Conservation (phyloP, 2,113 vertebrate genomes). For the Pedetes capensis region DNA sequence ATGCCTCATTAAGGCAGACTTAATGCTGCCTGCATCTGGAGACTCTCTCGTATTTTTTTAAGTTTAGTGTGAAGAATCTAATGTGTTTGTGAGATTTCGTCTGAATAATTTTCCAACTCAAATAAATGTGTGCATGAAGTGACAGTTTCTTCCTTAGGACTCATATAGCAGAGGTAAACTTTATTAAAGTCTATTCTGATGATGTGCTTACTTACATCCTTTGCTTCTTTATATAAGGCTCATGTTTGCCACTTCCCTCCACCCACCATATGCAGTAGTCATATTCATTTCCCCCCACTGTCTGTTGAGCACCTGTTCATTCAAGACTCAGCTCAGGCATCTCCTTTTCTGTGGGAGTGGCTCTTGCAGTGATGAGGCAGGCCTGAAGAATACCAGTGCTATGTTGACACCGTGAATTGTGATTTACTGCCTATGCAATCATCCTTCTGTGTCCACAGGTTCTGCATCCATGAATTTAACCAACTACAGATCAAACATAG, state of each 20-base stretch:
- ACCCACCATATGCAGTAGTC: neutral
- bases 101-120: constrained; percentile 21
- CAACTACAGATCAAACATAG: neutral
- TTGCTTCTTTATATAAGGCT: neutral
- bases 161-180: neutral
- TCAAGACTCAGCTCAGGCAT: neutral
- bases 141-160: neutral
- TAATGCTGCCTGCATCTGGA: neutral
- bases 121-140: neutral
- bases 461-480: neutral
- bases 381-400: neutral
- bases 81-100: constrained; percentile 13
- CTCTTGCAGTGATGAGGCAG: neutral
- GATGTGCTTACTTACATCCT: neutral
- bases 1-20: constrained; percentile 44
- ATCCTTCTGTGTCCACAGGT: neutral
- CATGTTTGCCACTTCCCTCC: neutral
- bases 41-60: neutral
- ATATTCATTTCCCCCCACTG: neutral
- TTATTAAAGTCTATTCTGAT: neutral
- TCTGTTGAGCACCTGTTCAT: neutral
- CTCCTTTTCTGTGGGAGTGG: neutral
- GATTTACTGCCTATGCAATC: neutral
- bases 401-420: fast-evolving
- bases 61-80: neutral